A percentile compares a stretch with the other conserved stretches of the same genome.
Evolutionary conservation across 1,140 invertebrate genomes (phyloP).

Genomic region (Callitettix versicolor): DNA sequence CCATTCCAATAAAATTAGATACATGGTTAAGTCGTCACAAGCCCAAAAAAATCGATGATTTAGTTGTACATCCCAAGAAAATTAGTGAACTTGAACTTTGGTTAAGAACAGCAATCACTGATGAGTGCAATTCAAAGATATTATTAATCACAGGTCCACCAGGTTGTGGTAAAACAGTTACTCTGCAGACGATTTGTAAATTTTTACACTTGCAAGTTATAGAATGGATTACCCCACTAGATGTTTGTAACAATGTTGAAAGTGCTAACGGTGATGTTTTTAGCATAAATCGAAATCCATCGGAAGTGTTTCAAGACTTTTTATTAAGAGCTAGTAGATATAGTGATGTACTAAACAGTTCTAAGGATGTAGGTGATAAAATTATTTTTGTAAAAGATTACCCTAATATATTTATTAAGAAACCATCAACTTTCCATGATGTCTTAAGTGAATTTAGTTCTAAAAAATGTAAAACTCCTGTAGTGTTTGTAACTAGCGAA

Average conservation of each 20-base stretch:
- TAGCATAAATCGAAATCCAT: constrained; percentile 17
- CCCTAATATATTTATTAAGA: constrained; percentile 54
- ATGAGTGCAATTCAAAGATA: constrained; percentile 24
- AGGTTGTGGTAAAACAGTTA: constrained; percentile 58
- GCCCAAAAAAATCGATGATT: constrained; percentile 39
- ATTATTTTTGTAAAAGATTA: constrained; percentile 61
- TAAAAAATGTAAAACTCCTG: constrained; percentile 47
- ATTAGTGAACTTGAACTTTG: constrained; percentile 46
- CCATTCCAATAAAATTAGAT: neutral
- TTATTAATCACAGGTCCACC: constrained; percentile 57
- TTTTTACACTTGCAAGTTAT: constrained; percentile 44
- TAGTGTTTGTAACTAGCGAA: constrained; percentile 61
- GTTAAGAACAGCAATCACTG: constrained; percentile 33
- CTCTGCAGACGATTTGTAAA: constrained; percentile 45
- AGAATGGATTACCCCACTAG: constrained; percentile 63
- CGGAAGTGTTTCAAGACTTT: constrained; percentile 52
- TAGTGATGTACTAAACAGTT: constrained; percentile 43
- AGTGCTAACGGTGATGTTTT: constrained; percentile 31
- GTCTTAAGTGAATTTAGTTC: constrained; percentile 49
- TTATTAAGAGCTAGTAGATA: constrained; percentile 55
- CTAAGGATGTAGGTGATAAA: constrained; percentile 32
- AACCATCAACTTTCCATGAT: constrained; percentile 45
- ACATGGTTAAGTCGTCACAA: constrained; percentile 43
- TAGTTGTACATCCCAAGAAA: constrained; percentile 51
- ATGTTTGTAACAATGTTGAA: constrained; percentile 32